Evolutionary conservation across 2,888 invertebrate genomes (phyloP), one percentile per base, ranked within the genome.

Genomic region (Sipha maydis): DNA sequence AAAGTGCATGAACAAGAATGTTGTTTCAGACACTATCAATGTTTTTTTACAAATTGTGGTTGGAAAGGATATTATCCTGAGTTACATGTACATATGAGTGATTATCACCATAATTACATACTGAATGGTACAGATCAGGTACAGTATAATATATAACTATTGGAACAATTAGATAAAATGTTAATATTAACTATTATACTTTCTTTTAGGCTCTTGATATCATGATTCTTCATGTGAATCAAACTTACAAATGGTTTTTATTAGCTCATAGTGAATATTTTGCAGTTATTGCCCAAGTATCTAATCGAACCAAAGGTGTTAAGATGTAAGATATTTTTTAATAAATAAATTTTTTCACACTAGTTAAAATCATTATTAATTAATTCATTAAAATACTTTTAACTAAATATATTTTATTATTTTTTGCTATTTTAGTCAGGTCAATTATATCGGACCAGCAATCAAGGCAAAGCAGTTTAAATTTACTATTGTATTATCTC

Each of bases 1-100:
- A 91, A 90, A 56, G 91, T 92, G 90, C 93, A 93, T 92, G 93
- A 93, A 92, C 92, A 92, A 54, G 92, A 91, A 90, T 93, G 93
- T 91, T 90, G 90, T 77, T 91, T 92, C 91, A 93, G 93, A 89
- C 92, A 92, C 90, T 93, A 93, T 92, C 91, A 91, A 90, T 93
- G 93, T 91, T 92, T 93, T 91, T 92, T 92, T 91, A 92, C 92
- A 89, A 90, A 91, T 90, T 93, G 93, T 90, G 90, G 85, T 89
- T 90, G 90, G 90, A 90, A 90, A 82, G 90, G 90, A 25, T 89
- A 86, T 79, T 89, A 90, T 84, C 86, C 89, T 7, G 90, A 90
- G 83, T 77, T 90, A 77, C 89, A 90, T 56, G 89, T 89, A 19
- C 90, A 90, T 88, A 90, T 91, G 90, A 90, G 90, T 90, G 90